phyloP scores from a whole-genome alignment of 2,113 vertebrate genomes.

The Megaleporinus macrocephalus region DNA sequence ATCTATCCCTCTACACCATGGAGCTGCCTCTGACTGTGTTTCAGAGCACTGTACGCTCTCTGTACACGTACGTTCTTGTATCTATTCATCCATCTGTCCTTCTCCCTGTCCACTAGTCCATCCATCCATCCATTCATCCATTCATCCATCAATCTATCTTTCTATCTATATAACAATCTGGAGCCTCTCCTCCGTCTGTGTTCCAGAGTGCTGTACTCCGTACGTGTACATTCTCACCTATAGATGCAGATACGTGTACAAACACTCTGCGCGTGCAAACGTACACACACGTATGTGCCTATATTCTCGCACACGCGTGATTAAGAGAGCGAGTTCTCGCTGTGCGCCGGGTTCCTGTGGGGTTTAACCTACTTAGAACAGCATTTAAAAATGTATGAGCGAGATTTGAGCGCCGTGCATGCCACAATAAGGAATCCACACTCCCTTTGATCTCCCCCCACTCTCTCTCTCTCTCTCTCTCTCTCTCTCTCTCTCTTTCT shows the following conservation, averaged over 20 bases:
- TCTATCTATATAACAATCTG: too few species aligned
- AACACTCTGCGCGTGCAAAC: neutral
- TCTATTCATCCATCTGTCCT: too few species aligned
- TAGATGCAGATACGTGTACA: neutral
- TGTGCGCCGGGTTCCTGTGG: constrained; percentile 46
- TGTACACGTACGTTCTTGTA: too few species aligned
- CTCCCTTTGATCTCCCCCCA: constrained; percentile 17
- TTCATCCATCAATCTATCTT: too few species aligned
- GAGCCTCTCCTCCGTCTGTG: too few species aligned
- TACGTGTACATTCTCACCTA: too few species aligned
- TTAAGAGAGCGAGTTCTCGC: constrained; percentile 43
- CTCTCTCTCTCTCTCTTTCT: constrained; percentile 22
- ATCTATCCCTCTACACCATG: too few species aligned
- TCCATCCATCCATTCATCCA: too few species aligned
- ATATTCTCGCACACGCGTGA: neutral
- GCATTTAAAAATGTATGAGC: constrained; percentile 57
- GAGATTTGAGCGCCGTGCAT: constrained; percentile 45
- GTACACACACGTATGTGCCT: constrained; percentile 6
- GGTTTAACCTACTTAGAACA: constrained; percentile 56
- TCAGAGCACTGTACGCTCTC: too few species aligned
- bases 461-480: constrained; percentile 2
- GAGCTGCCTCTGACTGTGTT: too few species aligned
- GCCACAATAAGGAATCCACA: constrained; percentile 50
- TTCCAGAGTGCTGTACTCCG: too few species aligned
- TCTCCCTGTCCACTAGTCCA: too few species aligned